A percentile compares a stretch with the other conserved stretches of the same genome.
Conservation (phyloP, 2,113 vertebrate genomes). For the Hippocampus barbouri region DNA sequence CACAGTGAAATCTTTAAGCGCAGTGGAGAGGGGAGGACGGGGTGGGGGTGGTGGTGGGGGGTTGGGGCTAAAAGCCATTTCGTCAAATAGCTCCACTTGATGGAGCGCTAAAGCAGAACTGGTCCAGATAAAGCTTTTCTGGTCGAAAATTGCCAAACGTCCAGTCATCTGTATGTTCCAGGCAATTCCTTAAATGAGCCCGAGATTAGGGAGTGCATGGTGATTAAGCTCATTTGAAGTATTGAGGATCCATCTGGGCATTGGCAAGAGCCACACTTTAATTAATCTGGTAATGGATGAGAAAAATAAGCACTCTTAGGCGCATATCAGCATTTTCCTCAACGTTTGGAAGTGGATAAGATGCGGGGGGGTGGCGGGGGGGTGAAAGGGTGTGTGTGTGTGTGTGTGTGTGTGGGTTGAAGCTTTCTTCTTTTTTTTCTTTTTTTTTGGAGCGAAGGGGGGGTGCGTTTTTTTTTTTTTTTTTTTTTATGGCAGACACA, state of each 20-base stretch:
- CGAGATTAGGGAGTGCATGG: constrained; percentile 72
- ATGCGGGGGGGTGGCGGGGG: constrained; percentile 10
- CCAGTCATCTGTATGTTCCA: constrained; percentile 64
- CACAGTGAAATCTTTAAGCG: constrained; percentile 65
- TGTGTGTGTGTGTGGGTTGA: not conserved
- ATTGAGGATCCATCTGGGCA: constrained; percentile 74
- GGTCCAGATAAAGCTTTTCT: constrained; percentile 57
- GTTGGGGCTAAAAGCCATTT: constrained; percentile 21
- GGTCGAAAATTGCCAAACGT: constrained; percentile 62
- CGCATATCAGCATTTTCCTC: constrained; percentile 75
- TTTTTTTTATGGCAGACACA: constrained; percentile 61
- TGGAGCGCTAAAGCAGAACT: constrained; percentile 42
- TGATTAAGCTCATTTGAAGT: constrained; percentile 78
- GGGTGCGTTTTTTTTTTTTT: not conserved
- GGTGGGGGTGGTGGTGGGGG: not conserved
- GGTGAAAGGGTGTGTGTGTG: not conserved
- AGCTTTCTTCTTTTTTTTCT: constrained; percentile 35
- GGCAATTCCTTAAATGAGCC: constrained; percentile 73
- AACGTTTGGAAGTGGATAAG: constrained; percentile 59
- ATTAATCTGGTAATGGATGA: constrained; percentile 78
- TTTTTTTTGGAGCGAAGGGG: constrained; percentile 1
- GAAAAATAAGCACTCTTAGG: constrained; percentile 73
- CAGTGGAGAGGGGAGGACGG: constrained; percentile 9
- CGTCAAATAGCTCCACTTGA: constrained; percentile 57
- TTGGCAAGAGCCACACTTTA: constrained; percentile 72